Evolutionary conservation across 1,140 invertebrate species (phyloP).

Genomic region (Samia ricini): DNA sequence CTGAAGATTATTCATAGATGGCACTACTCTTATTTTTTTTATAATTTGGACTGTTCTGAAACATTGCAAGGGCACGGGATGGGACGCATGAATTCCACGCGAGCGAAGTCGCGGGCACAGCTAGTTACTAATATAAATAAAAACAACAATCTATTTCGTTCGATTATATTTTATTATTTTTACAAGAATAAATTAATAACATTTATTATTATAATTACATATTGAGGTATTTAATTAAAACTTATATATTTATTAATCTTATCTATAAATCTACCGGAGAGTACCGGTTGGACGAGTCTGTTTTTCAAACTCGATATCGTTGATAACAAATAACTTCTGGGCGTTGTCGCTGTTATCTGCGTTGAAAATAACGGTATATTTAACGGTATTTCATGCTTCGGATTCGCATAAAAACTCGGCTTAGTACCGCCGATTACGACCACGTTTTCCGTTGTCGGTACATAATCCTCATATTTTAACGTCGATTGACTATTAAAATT

Average conservation of each 20-base stretch:
- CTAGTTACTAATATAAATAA: too few relatives aligned
- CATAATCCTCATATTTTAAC: conserved; percentile 18
- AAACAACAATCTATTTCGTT: not conserved
- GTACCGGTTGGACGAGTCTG: conserved; percentile 45
- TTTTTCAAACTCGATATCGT: conserved; percentile 51
- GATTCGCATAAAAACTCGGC: conserved; percentile 36
- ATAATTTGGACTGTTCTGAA: too few relatives aligned
- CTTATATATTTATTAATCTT: conserved; percentile 55
- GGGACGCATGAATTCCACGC: too few relatives aligned
- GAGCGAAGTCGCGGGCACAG: too few relatives aligned
- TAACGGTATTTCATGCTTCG: conserved; percentile 23
- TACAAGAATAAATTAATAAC: not conserved
- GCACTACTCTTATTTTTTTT: too few relatives aligned
- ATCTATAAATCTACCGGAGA: conserved; percentile 52
- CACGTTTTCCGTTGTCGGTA: conserved; percentile 41
- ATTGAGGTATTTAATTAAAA: not conserved
- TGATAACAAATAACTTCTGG: conserved; percentile 47
- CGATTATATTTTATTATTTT: not conserved
- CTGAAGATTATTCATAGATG: too few relatives aligned
- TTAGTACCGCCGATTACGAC: conserved; percentile 43
- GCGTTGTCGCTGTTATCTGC: conserved; percentile 30
- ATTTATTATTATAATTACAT: not conserved
- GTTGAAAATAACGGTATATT: conserved; percentile 16
- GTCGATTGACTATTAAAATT: not conserved
- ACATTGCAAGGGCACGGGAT: too few relatives aligned